Evolutionary conservation across 2,113 vertebrate species (phyloP).

Genomic region (Chloroceryle aenea): DNA sequence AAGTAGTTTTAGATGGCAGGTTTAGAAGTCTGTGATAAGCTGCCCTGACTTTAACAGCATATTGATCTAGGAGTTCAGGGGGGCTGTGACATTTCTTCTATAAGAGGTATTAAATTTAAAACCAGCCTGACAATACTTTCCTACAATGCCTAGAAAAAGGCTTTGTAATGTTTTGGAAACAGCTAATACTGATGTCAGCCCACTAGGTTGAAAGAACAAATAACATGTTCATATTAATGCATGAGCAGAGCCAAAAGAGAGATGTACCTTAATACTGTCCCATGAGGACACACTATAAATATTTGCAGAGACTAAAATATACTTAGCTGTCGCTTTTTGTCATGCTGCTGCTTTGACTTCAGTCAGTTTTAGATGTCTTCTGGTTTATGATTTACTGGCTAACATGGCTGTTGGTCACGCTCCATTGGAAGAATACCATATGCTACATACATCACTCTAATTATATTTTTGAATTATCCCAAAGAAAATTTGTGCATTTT

Average conservation of each 20-base stretch:
- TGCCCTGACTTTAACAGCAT: slow-evolving; percentile 27
- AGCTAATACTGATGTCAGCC: slow-evolving; percentile 14
- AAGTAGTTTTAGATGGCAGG: background rate
- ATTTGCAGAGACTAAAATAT: slow-evolving; percentile 50
- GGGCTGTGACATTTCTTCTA: slow-evolving; percentile 7
- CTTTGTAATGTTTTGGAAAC: slow-evolving; percentile 18
- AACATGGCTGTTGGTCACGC: background rate
- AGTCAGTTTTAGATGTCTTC: slow-evolving; percentile 37
- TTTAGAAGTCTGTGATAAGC: slow-evolving; percentile 28
- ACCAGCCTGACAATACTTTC: background rate
- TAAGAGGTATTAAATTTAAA: slow-evolving; percentile 22
- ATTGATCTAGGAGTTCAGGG: slow-evolving; percentile 40
- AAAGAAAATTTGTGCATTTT: background rate
- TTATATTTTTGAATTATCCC: background rate
- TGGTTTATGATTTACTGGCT: background rate
- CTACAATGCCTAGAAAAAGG: background rate
- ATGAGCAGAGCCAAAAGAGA: slow-evolving; percentile 36
- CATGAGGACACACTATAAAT: slow-evolving; percentile 40
- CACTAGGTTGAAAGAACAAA: slow-evolving; percentile 44
- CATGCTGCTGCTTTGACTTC: slow-evolving; percentile 29
- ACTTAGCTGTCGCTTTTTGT: slow-evolving; percentile 28
- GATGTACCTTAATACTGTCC: background rate
- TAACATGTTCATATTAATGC: slow-evolving; percentile 28
- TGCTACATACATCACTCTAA: slow-evolving; percentile 4
- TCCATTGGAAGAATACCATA: background rate